Evolutionary conservation across 2,113 vertebrate genomes (phyloP).

Genomic region (Mixornis gularis): DNA sequence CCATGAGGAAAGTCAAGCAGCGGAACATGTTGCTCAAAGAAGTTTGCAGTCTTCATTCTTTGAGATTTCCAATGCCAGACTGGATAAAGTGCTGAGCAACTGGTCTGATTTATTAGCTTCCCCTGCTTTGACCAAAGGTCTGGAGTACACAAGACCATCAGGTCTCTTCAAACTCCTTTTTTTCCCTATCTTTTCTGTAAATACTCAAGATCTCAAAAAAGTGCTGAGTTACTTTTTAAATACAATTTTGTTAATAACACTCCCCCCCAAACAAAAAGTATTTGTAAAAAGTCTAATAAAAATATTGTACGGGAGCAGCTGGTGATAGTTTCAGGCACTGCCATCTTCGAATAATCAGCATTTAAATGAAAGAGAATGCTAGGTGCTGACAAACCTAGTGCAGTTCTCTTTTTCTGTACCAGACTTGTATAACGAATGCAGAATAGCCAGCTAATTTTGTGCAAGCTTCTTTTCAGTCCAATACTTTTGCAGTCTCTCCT

Average conservation of each 20-base stretch:
- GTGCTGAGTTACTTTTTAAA: neutral
- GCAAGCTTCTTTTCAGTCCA: constrained; percentile 39
- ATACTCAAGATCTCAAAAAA: neutral
- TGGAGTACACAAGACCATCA: neutral
- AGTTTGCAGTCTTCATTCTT: neutral
- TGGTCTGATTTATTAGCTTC: neutral
- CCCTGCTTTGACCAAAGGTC: neutral
- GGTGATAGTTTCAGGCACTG: neutral
- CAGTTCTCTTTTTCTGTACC: constrained; percentile 38
- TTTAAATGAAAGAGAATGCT: constrained; percentile 32
- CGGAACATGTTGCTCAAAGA: neutral
- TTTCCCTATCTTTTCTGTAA: neutral
- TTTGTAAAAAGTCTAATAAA: neutral
- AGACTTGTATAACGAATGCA: constrained; percentile 3
- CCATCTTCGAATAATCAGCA: neutral
- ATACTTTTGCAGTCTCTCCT: constrained; percentile 31
- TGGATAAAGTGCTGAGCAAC: neutral
- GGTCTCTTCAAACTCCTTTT: neutral
- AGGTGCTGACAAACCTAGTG: constrained; percentile 35
- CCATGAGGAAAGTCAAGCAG: neutral
- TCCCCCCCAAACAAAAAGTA: neutral
- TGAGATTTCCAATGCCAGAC: neutral
- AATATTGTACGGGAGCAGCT: neutral
- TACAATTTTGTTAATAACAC: neutral
- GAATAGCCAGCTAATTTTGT: constrained; percentile 44